Percentiles rank a stretch among this genome's conserved stretches.
Conservation (phyloP, 1,140 invertebrate species). For the Bombus polaris region DNA sequence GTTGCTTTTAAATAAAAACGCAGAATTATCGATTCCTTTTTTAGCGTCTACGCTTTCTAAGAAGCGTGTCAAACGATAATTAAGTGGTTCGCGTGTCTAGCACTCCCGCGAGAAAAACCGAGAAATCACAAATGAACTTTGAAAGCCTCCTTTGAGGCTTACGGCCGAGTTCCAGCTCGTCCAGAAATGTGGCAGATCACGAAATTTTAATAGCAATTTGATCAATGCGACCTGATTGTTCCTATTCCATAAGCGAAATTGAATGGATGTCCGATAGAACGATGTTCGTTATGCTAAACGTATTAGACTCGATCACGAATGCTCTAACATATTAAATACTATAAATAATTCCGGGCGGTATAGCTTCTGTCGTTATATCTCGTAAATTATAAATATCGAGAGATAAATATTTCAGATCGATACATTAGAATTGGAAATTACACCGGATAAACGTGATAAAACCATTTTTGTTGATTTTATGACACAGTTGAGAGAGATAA, state of each 20-base stretch:
- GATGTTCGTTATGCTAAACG: background rate
- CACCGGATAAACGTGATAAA: background rate
- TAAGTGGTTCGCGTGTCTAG: conserved; percentile 24
- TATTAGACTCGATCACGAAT: background rate
- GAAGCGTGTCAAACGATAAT: conserved; percentile 37
- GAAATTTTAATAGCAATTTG: conserved; percentile 25
- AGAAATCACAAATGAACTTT: conserved; percentile 12
- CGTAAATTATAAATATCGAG: background rate
- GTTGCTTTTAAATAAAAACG: background rate
- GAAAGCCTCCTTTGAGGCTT: background rate
- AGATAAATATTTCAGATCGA: background rate
- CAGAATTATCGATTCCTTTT: background rate
- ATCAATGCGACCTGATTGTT: conserved; percentile 14
- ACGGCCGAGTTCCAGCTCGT: background rate
- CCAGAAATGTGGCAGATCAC: conserved; percentile 8
- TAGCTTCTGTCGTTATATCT: background rate
- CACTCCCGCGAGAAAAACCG: conserved; percentile 26
- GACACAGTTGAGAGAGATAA: no score
- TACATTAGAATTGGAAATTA: background rate
- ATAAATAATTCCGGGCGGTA: background rate
- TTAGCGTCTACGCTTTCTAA: background rate
- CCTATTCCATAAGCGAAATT: background rate
- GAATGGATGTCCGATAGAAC: background rate
- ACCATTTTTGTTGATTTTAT: no score
- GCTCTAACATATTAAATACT: background rate